Evolutionary conservation across 2,888 invertebrate genomes (phyloP).

Genomic region (Sphaerophoria rueppellii): DNA sequence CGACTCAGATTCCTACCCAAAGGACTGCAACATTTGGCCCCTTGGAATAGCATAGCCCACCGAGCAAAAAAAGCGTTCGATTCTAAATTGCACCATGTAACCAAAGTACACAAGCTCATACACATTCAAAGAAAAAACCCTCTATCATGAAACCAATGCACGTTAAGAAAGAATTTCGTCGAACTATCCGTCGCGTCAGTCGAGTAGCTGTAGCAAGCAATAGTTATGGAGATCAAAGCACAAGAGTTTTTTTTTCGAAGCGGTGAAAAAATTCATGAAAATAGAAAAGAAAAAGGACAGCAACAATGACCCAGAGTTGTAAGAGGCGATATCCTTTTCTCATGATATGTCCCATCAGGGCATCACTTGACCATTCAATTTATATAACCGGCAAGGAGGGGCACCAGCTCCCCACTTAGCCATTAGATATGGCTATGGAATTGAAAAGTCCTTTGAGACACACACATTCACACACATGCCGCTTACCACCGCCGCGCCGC

Average conservation of each 20-base stretch:
- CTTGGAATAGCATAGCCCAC: neutral
- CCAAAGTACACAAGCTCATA: conserved; percentile 32
- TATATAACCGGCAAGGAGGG: conserved; percentile 61
- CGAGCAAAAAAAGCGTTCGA: neutral
- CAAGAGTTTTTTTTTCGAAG: conserved; percentile 32
- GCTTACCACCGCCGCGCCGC: neutral
- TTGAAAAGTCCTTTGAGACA: conserved; percentile 35
- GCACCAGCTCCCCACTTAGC: neutral
- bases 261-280: conserved; percentile 15
- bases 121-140: conserved; percentile 16
- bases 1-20: neutral
- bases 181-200: neutral
- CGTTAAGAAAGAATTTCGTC: conserved; percentile 44
- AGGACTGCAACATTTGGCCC: conserved; percentile 7
- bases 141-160: conserved; percentile 59
- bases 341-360: conserved; percentile 66
- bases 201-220: neutral
- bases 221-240: conserved; percentile 46
- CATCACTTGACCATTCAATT: conserved; percentile 72
- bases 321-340: conserved; percentile 60
- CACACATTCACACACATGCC: neutral
- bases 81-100: conserved; percentile 19
- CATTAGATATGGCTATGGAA: conserved; percentile 9
- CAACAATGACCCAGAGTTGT: conserved; percentile 18
- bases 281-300: neutral